Base-by-base conservation (phyloP, 2,888 invertebrate genomes). In the Andrena trimmerana region DNA sequence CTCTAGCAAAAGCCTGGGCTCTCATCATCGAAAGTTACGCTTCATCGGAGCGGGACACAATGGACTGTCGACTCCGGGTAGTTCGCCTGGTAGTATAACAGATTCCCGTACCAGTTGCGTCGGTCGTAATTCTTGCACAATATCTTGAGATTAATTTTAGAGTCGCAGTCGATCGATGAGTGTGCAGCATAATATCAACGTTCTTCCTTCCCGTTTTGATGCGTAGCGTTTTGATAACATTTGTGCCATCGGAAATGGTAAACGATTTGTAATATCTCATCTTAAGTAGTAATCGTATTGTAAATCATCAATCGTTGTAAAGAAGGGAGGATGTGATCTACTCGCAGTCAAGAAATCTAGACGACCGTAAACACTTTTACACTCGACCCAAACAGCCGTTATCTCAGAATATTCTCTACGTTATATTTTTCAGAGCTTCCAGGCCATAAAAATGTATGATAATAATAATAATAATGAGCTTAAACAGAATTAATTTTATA, bases 41-140 rank as follows among this genome's bases (percentile, higher is more conserved):
- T 94, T 93, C 83, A 91, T 92, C n/a, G 92, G 89, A 77, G 90
- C 86, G 2, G 86, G 91, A 27, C 89, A 90, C 6, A 88, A 86
- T 81, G 94, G 94, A 77, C 90, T 93, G 24, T 93, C 94, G 48
- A 94, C 94, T 31, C 94, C 94, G 60, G 94, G 94, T 84, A 94
- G 92, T 83, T 94, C 93, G 36, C 94, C 94, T 81, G 93, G 93
- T 79, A 94, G 94, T 86, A 91, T 94, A 68, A 91, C 92, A 52
- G 94, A 94, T 77, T 93, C 94, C 68, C 93, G 95, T 81, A 94
- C 94, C 57, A 95, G 94, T 84, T 95, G 95, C 90, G 94, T 94
- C 42, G 95, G 95, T 81, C 94, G 95, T 83, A 95, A 95, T 91
- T 95, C 95, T 60, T 95, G 95, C 91, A 92, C 93, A 81, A 93